These are phyloP conservation scores for Dexiosoma caninum DNA, from an alignment of 2,888 invertebrate genomes.

Conservation along the genomic window DNA sequence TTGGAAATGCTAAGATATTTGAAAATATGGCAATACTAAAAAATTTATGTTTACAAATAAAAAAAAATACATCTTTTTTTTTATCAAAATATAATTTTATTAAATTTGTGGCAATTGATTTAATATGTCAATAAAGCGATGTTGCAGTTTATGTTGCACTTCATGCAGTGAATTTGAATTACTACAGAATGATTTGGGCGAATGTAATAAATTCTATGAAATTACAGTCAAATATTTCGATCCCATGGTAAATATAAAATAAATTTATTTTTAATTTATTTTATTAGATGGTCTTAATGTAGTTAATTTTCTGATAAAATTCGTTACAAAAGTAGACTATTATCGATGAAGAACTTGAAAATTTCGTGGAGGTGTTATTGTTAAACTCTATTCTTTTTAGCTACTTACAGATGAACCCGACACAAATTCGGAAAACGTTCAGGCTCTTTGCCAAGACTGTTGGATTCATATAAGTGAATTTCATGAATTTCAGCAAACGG, in stretches of 20 bases:
- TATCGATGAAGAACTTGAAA: too few relatives aligned
- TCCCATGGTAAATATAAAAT: constrained; percentile 45
- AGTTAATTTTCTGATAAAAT: too few relatives aligned
- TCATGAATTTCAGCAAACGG: constrained; percentile 34
- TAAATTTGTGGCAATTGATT: background rate
- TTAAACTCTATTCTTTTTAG: constrained; percentile 5
- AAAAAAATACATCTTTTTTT: background rate
- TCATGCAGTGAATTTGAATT: constrained; percentile 38
- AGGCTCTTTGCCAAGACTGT: constrained; percentile 33
- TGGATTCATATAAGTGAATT: constrained; percentile 48
- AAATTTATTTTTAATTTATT: background rate
- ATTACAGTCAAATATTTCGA: constrained; percentile 60
- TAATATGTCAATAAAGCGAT: constrained; percentile 41
- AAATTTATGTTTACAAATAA: constrained; percentile 39
- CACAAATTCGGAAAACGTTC: background rate
- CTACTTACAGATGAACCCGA: constrained; percentile 21
- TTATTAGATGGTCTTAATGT: too few relatives aligned
- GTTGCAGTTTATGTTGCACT: constrained; percentile 48
- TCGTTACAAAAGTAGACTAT: too few relatives aligned
- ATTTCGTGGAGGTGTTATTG: too few relatives aligned
- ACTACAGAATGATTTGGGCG: constrained; percentile 42
- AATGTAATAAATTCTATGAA: constrained; percentile 53
- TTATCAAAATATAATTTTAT: too few relatives aligned
- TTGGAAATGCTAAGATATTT: too few relatives aligned
- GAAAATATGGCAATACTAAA: background rate